Percentiles rank a stretch among this genome's conserved stretches.
Evolutionary conservation across 2,797 vertebrate species (phyloP).

Genomic region (Sebastes itinus): DNA sequence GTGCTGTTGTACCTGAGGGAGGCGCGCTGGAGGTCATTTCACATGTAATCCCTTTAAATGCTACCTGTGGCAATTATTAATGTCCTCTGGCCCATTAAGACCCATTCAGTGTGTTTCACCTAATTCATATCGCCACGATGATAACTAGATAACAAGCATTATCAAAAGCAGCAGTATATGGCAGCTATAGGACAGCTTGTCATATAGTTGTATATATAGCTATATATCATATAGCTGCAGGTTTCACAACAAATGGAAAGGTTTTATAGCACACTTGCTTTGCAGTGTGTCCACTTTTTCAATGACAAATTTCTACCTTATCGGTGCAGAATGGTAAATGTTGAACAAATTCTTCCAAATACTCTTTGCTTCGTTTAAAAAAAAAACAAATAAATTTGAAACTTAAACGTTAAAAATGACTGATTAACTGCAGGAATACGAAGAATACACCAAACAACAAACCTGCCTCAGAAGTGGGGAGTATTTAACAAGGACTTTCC

Average conservation of each 20-base stretch:
- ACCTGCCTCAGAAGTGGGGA: not conserved
- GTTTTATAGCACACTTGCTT: not conserved
- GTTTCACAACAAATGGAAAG: not conserved
- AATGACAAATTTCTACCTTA: not conserved
- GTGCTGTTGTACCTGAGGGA: constrained; percentile 30
- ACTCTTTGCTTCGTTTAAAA: not conserved
- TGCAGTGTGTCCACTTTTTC: too few relatives aligned
- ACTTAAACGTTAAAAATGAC: not conserved
- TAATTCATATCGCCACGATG: constrained; percentile 4
- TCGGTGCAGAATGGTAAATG: not conserved
- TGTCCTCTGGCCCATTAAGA: constrained; percentile 58
- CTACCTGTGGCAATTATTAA: constrained; percentile 63
- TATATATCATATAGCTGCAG: not conserved
- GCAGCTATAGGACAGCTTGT: not conserved
- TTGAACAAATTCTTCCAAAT: not conserved
- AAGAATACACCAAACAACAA: not conserved
- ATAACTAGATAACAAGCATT: constrained; percentile 8
- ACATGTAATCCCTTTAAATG: constrained; percentile 70
- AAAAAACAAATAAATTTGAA: not conserved
- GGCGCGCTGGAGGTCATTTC: constrained; percentile 47
- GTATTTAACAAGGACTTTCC: not conserved
- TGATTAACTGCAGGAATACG: not conserved
- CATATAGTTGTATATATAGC: not conserved
- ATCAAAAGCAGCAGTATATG: not conserved
- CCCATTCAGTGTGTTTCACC: constrained; percentile 15